phyloP scores from a whole-genome alignment of 1,140 invertebrate species.

The Ladona fulva region DNA sequence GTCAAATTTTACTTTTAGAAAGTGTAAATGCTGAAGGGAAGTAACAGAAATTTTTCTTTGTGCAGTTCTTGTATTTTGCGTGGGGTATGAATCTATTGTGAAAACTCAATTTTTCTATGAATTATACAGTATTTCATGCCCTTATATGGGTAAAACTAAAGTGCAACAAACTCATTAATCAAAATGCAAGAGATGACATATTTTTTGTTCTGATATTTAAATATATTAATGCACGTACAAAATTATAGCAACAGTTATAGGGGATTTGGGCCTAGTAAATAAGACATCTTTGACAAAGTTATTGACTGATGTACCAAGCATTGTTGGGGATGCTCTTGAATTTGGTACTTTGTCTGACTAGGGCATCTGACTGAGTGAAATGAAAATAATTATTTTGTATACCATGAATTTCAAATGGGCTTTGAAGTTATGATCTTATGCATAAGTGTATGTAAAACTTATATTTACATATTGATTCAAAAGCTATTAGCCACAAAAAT shows the following conservation, averaged over 20 bases:
- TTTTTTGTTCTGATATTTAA: constrained; percentile 4
- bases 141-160: background rate
- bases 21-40: too few relatives aligned
- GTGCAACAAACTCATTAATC: constrained; percentile 1
- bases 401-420: background rate
- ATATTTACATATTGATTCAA: background rate
- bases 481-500: background rate
- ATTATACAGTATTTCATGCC: constrained; percentile 3
- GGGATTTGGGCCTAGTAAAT: background rate
- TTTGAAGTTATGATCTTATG: background rate
- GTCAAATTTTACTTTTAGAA: too few relatives aligned
- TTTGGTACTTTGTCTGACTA: background rate
- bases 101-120: constrained; percentile 7
- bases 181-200: constrained; percentile 10
- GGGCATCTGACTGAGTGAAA: constrained; percentile 1
- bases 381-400: constrained; percentile 5
- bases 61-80: background rate
- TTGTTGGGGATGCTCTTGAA: background rate
- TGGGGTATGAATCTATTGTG: constrained; percentile 1
- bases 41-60: background rate
- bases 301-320: constrained; percentile 1
- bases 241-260: background rate
- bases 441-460: background rate
- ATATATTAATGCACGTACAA: constrained; percentile 10
- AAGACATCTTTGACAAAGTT: background rate